Percentiles rank a stretch among this genome's conserved stretches.
phyloP scores from a whole-genome alignment of 2,888 invertebrate genomes.

The Opisthograptis luteolata region DNA sequence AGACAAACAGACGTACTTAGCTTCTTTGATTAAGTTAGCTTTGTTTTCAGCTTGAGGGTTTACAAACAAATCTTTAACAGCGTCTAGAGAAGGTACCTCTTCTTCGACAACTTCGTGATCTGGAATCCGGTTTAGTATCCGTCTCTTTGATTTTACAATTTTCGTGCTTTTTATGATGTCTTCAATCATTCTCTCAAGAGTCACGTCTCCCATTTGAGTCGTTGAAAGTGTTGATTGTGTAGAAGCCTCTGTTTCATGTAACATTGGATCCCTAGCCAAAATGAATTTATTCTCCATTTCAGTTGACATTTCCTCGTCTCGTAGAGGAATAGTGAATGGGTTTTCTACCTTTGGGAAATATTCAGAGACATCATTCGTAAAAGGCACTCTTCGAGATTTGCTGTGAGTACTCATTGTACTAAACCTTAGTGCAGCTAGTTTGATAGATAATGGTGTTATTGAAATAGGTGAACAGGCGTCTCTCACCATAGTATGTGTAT shows the following conservation, averaged over 20 bases:
- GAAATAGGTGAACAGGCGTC: constrained; percentile 79
- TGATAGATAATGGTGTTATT: constrained; percentile 85
- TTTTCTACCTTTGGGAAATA: constrained; percentile 80
- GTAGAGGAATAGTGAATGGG: constrained; percentile 65
- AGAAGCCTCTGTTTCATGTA: constrained; percentile 57
- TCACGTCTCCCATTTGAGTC: constrained; percentile 80
- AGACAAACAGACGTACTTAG: constrained; percentile 71
- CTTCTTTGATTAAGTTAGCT: constrained; percentile 74
- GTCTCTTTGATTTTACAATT: constrained; percentile 72
- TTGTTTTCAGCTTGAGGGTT: constrained; percentile 73
- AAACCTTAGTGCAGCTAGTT: constrained; percentile 84
- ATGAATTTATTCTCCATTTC: constrained; percentile 82
- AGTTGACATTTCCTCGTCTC: constrained; percentile 75
- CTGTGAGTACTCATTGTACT: constrained; percentile 77
- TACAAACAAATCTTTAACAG: constrained; percentile 71
- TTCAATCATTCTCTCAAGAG: constrained; percentile 85
- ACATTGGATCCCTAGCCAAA: constrained; percentile 63
- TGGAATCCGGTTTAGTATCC: constrained; percentile 58
- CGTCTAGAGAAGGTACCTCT: constrained; percentile 59
- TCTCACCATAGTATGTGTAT: constrained; percentile 68
- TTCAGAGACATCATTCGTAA: constrained; percentile 74
- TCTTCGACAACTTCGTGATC: constrained; percentile 50
- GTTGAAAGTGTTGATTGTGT: constrained; percentile 72
- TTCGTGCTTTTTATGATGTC: constrained; percentile 85
- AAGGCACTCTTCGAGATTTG: constrained; percentile 60